Conservation (phyloP, 2,888 invertebrate genomes). For the Synergus gifuensis region DNA sequence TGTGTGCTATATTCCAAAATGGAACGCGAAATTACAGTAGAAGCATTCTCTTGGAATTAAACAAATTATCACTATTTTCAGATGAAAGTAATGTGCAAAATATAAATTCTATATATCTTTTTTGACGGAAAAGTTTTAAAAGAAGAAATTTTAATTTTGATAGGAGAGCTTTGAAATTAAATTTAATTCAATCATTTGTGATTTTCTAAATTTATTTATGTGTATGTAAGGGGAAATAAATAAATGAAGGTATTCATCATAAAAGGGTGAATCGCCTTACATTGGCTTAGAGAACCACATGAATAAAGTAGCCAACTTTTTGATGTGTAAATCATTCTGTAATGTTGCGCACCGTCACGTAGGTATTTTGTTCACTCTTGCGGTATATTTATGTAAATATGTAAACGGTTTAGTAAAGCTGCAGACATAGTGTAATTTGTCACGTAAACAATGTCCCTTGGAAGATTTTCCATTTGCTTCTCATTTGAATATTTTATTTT, state of each 20-base stretch:
- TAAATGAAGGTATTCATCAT: neutral
- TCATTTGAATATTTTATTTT: neutral
- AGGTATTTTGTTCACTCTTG: neutral
- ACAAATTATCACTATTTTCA: neutral
- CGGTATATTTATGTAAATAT: neutral
- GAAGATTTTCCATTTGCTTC: neutral
- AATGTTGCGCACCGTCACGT: constrained; percentile 39
- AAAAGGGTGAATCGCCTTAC: neutral
- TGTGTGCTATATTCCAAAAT: neutral
- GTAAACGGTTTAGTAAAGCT: neutral
- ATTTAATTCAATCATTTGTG: neutral
- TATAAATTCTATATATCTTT: neutral
- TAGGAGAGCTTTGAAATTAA: neutral
- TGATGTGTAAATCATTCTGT: constrained; percentile 70
- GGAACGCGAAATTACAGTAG: neutral
- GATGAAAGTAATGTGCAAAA: neutral
- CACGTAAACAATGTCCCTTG: neutral
- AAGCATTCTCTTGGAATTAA: neutral
- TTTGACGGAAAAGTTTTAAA: neutral
- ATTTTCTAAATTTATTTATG: neutral
- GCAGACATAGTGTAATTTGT: neutral
- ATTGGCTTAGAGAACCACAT: constrained; percentile 52
- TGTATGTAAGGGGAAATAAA: neutral
- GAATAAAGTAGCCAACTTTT: constrained; percentile 74
- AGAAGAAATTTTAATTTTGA: neutral